phyloP scores from a whole-genome alignment of 2,888 invertebrate genomes.

The Meiosimyza platycephala region DNA sequence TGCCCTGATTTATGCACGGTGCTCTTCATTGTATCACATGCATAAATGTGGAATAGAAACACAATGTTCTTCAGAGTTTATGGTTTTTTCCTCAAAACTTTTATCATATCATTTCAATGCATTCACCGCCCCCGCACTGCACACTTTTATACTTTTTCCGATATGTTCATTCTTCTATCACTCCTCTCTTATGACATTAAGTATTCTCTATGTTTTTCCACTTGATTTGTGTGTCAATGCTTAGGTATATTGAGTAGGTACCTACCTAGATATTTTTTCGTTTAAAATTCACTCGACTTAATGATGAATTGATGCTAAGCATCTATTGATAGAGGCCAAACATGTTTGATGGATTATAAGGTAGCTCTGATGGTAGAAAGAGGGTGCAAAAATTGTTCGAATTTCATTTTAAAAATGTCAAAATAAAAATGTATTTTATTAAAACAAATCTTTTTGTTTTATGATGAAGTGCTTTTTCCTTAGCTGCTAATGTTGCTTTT shows the following conservation, averaged over 20 bases:
- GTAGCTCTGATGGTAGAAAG: too few species aligned
- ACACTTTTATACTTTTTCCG: not conserved
- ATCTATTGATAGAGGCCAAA: constrained; percentile 18
- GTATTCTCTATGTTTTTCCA: not conserved
- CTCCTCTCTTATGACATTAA: not conserved
- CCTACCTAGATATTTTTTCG: constrained; percentile 7
- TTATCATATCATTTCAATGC: not conserved
- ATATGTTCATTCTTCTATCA: not conserved
- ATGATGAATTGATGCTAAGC: constrained; percentile 29
- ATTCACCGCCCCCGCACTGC: not conserved
- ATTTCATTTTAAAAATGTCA: too few species aligned
- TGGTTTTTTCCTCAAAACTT: not conserved
- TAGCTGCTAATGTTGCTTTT: too few species aligned
- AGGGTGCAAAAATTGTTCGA: too few species aligned
- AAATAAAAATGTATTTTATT: too few species aligned
- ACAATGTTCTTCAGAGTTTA: not conserved
- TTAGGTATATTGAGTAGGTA: not conserved
- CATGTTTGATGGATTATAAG: too few species aligned
- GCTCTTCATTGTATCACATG: not conserved
- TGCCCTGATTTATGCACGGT: not conserved
- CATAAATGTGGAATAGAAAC: constrained; percentile 23
- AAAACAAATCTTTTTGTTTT: too few species aligned
- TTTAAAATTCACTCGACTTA: constrained; percentile 25
- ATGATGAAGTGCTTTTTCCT: too few species aligned
- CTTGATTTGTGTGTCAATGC: constrained; percentile 23